phyloP scores from a whole-genome alignment of 2,113 vertebrate genomes.

The Petaurus breviceps region DNA sequence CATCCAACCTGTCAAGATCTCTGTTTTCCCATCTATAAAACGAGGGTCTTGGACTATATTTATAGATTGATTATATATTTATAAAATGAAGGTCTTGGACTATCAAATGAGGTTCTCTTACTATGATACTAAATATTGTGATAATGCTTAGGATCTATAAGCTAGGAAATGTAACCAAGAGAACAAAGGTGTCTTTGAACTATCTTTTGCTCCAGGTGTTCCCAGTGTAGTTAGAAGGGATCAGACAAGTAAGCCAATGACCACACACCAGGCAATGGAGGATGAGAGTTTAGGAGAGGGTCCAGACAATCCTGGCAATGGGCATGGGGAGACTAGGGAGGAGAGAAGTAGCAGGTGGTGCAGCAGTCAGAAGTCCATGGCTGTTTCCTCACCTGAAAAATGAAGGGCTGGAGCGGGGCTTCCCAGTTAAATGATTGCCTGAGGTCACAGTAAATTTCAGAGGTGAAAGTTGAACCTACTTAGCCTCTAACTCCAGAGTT shows the following conservation, averaged over 20 bases:
- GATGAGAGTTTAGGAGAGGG: not conserved
- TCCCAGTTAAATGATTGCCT: not conserved
- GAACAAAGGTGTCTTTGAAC: not conserved
- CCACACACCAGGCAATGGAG: not conserved
- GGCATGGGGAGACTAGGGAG: not conserved
- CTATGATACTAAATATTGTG: not conserved
- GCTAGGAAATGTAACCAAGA: not conserved
- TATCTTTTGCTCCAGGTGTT: not conserved
- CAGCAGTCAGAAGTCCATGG: not conserved
- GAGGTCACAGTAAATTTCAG: not conserved
- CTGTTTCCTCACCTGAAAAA: not conserved
- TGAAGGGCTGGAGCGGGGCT: not conserved
- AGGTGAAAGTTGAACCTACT: not conserved
- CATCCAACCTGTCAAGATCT: not conserved
- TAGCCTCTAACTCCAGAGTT: not conserved
- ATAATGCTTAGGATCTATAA: not conserved
- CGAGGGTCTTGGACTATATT: not conserved
- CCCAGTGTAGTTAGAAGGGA: not conserved
- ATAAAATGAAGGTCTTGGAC: not conserved
- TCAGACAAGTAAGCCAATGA: not conserved
- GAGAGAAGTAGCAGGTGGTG: not conserved
- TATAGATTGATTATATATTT: not conserved
- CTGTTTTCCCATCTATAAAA: not conserved
- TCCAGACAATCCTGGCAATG: not conserved
- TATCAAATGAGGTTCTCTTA: not conserved